These are phyloP conservation scores for Acrocyrtus sp. DNA, from an alignment of 2,888 invertebrate species.

Conservation along the genomic window DNA sequence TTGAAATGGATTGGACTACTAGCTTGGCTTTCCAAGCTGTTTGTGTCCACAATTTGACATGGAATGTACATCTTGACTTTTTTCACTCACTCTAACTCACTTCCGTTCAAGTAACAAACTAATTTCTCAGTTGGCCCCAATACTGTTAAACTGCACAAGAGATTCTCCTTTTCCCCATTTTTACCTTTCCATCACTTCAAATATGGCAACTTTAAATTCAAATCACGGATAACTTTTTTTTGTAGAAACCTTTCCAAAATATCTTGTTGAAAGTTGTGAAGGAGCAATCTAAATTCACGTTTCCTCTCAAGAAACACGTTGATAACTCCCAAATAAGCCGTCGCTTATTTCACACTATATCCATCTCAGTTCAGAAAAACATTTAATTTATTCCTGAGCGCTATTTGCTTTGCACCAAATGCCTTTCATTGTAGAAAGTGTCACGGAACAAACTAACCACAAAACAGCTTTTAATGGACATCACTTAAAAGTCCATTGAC, in stretches of 20 bases:
- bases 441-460: conserved; percentile 19
- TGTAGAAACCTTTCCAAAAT: not conserved
- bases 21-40: conserved; percentile 44
- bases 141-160: not conserved
- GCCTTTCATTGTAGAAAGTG: conserved; percentile 17
- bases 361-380: too few species aligned
- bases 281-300: not conserved
- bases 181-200: not conserved
- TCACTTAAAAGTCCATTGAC: too few species aligned
- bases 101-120: not conserved
- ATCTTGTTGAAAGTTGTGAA: not conserved
- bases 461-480: too few species aligned
- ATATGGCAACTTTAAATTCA: not conserved
- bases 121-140: not conserved
- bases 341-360: not conserved
- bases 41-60: conserved; percentile 42
- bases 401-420: not conserved
- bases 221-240: not conserved
- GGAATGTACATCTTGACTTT: conserved; percentile 40
- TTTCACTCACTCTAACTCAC: not conserved
- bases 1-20: conserved; percentile 11
- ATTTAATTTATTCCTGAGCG: too few species aligned
- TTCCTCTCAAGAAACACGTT: not conserved
- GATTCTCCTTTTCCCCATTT: not conserved
- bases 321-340: not conserved